Conservation (phyloP, 2,888 invertebrate genomes). For the Cryptosula pallasiana region DNA sequence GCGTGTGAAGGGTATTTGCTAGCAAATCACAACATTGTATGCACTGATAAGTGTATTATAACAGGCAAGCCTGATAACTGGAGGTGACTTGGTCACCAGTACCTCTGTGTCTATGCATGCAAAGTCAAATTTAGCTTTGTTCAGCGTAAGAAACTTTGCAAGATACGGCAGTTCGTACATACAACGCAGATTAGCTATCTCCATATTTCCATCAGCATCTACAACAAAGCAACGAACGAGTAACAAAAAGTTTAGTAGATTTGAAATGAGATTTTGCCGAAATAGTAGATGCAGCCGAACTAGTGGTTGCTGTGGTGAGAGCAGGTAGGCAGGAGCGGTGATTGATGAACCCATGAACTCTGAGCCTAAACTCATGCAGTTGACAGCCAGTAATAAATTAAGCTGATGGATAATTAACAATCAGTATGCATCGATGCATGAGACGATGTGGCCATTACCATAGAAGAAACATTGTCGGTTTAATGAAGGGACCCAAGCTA, state of each 20-base stretch:
- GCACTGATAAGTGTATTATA: background rate
- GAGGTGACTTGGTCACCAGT: background rate
- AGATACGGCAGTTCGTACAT: slow-evolving; percentile 22
- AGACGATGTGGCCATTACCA: too few relatives aligned
- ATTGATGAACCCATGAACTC: background rate
- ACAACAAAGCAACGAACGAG: too few relatives aligned
- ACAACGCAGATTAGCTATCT: background rate
- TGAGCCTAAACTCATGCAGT: background rate
- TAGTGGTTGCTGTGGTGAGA: background rate
- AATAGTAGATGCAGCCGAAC: background rate
- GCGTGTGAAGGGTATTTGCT: background rate
- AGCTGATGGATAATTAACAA: background rate
- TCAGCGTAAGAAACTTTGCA: slow-evolving; percentile 7
- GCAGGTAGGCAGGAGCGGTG: background rate
- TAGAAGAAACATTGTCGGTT: too few relatives aligned
- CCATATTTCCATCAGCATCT: background rate
- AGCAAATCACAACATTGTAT: slow-evolving; percentile 10
- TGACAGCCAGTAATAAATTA: background rate
- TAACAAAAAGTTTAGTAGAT: too few relatives aligned
- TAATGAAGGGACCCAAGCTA: too few relatives aligned
- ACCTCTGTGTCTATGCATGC: slow-evolving; percentile 8
- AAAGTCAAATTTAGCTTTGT: slow-evolving; percentile 15
- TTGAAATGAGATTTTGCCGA: too few relatives aligned
- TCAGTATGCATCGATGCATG: background rate
- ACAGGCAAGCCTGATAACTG: background rate